phyloP scores from a whole-genome alignment of 2,113 vertebrate species.

The Condylura cristata region DNA sequence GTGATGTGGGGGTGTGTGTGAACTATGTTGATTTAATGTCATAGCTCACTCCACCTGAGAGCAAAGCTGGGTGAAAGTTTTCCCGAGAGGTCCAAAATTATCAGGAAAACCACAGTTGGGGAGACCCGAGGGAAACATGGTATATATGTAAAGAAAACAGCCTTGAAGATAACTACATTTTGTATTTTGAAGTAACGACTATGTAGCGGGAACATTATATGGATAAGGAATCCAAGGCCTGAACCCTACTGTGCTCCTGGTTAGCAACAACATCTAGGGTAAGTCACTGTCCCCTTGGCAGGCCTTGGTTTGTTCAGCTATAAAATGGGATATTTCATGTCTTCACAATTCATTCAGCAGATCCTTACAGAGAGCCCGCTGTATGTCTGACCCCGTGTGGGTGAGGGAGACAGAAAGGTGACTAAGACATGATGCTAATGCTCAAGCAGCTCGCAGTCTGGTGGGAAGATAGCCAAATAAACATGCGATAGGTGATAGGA shows the following conservation, averaged over 20 bases:
- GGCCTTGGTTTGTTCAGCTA: neutral
- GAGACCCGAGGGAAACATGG: neutral
- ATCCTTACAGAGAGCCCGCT: neutral
- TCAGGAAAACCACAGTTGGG: neutral
- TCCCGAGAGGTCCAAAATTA: neutral
- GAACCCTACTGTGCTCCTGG: neutral
- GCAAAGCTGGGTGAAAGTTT: neutral
- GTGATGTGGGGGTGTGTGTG: neutral
- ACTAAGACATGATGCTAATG: accelerated
- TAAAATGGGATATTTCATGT: neutral
- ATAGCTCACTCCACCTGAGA: neutral
- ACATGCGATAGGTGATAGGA: neutral
- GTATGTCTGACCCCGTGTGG: neutral
- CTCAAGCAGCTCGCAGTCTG: neutral
- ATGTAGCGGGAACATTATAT: neutral
- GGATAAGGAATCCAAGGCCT: neutral
- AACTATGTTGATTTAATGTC: neutral
- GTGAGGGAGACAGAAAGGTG: neutral
- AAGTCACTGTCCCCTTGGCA: neutral
- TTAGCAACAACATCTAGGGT: neutral
- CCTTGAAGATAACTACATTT: neutral
- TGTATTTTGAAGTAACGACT: neutral
- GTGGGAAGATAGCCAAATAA: neutral
- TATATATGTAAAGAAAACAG: neutral
- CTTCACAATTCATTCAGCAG: neutral